Conservation (phyloP, 2,888 invertebrate species). For the Sipha maydis region DNA sequence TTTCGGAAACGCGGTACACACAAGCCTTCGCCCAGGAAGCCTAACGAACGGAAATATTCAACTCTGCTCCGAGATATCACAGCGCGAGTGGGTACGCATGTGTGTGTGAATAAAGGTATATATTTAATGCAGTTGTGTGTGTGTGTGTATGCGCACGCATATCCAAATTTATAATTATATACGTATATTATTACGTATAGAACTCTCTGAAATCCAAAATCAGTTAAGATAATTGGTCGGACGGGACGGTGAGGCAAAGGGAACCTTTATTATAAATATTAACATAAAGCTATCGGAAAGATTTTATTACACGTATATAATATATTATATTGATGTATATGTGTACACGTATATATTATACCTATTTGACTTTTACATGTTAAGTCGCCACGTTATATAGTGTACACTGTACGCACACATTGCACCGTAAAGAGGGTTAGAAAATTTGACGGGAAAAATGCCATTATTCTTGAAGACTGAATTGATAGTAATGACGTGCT, state of each 20-base stretch:
- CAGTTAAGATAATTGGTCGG: not conserved
- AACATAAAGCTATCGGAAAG: constrained; percentile 2
- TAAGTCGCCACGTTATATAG: not conserved
- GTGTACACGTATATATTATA: not conserved
- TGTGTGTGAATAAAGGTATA: not conserved
- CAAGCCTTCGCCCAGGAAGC: not conserved
- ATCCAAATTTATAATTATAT: not conserved
- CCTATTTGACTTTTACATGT: not conserved
- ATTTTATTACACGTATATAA: not conserved
- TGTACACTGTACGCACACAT: not conserved
- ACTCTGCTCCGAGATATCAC: not conserved
- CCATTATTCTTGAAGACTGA: not conserved
- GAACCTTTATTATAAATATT: constrained; percentile 1
- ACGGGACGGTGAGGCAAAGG: not conserved
- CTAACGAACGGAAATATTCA: not conserved
- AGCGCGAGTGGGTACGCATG: not conserved
- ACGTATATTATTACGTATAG: not conserved
- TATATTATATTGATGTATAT: not conserved
- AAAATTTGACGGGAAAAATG: not conserved
- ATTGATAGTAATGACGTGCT: not conserved
- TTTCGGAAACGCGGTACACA: not conserved
- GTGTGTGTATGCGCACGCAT: not conserved
- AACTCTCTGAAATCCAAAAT: not conserved
- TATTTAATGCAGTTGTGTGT: not conserved
- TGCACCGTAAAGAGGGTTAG: not conserved